Evolutionary conservation across 1,140 invertebrate species (phyloP).

Genomic region (Drepana arcuata): DNA sequence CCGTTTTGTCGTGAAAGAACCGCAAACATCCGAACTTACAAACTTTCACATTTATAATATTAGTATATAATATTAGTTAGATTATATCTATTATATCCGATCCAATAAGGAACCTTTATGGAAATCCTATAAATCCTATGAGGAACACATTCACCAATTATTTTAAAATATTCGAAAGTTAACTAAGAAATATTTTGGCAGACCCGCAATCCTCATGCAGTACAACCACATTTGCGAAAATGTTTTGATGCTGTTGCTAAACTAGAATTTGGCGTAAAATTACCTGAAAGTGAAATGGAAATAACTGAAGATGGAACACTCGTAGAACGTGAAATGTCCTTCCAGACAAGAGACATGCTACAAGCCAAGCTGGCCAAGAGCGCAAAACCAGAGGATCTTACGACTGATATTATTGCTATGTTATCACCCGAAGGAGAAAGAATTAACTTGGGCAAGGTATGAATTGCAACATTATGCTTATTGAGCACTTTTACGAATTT

Average conservation of each 20-base stretch:
- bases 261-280: constrained; percentile 80
- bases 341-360: constrained; percentile 41
- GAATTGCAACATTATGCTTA: not conserved
- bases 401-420: constrained; percentile 88
- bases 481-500: not conserved
- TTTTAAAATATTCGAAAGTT: too few species aligned
- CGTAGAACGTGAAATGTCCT: constrained; percentile 54
- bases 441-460: constrained; percentile 80
- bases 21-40: too few species aligned
- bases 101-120: too few species aligned
- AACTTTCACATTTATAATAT: too few species aligned
- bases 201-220: constrained; percentile 88
- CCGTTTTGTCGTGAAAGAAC: too few species aligned
- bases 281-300: constrained; percentile 70
- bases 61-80: too few species aligned
- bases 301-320: constrained; percentile 48
- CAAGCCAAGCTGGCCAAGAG: constrained; percentile 52
- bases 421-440: constrained; percentile 89
- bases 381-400: constrained; percentile 67
- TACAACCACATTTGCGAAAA: constrained; percentile 90
- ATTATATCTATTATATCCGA: too few species aligned
- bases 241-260: constrained; percentile 90
- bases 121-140: too few species aligned
- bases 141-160: too few species aligned
- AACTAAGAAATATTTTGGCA: constrained; percentile 41